Percentiles rank a stretch among this genome's conserved stretches.
Conservation (phyloP, 2,113 vertebrate genomes). For the Hippopotamus amphibius region DNA sequence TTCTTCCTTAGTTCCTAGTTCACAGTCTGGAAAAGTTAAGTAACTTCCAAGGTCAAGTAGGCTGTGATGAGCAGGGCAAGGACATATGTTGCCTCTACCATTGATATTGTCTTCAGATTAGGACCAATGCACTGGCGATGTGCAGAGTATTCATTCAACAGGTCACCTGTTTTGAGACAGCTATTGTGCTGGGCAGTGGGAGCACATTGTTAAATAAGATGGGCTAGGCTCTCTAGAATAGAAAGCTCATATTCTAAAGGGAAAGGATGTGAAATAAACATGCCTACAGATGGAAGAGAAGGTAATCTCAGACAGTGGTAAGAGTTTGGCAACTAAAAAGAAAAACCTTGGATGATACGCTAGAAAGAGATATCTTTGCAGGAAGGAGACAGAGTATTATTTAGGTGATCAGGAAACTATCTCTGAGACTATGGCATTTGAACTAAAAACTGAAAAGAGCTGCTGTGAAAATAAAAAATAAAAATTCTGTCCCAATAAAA, state of each 20-base stretch:
- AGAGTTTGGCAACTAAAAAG: background rate
- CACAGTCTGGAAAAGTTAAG: background rate
- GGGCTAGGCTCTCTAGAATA: background rate
- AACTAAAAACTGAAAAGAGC: background rate
- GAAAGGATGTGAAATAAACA: background rate
- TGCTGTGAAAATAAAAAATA: background rate
- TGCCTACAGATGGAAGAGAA: background rate
- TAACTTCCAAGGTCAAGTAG: background rate
- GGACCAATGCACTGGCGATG: too few species aligned
- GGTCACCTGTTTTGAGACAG: background rate
- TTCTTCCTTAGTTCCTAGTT: background rate
- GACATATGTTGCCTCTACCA: background rate
- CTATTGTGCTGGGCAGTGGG: background rate
- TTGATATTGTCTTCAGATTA: background rate
- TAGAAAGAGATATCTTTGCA: background rate
- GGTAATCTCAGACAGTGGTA: background rate
- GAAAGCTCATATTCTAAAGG: background rate
- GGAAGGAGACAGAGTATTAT: background rate
- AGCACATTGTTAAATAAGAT: background rate
- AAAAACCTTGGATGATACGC: background rate
- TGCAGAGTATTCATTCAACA: background rate
- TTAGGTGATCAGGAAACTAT: background rate
- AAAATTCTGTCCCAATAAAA: too few species aligned
- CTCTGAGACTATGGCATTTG: background rate
- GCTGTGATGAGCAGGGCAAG: background rate